Base-by-base conservation (phyloP, 2,113 vertebrate genomes). In the Acanthisitta chloris region DNA sequence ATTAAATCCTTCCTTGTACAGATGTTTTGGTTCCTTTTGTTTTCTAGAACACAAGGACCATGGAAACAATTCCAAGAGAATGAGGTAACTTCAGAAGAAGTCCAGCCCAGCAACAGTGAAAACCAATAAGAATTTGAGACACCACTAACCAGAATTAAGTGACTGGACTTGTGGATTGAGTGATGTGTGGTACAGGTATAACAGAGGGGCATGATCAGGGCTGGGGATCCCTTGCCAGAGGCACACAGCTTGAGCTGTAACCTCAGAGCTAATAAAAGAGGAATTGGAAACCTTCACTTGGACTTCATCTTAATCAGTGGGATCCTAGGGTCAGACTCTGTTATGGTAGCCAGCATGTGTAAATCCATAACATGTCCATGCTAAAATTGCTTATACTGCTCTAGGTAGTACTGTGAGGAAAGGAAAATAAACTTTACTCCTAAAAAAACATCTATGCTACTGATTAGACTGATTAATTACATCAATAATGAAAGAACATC, bases 281-380 rank as follows among this genome's bases (percentile, higher is more conserved):
- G 28, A 65, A 58, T 6, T 45, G 34, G 49, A 84, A 80, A 54
- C 12, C n/a, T 55, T 81, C 24, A 67, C 10, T 62, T 4, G 5
- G 57, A 34, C 25, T 67, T n/a, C 23, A 51, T 12, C 6, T 34
- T 46, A 19, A 67, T 25, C 54, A 64, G 24, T 1, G 17, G 17
- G 25, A 57, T 42, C 21, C 28, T 11, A 81, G 18, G 28, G 31
- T 31, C 2, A 3, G 69, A 84, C 8, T 8, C 9, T 31, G 38
- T 34, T 45, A 48, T 3, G 24, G 33, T 54, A 48, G 28, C 33
- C 23, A 4, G 7, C 2, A 0, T 24, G 8, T 4, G 2, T 29
- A 90, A 74, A 81, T 29, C 49, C 0, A 0, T 40, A 72, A 48
- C n/a, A 42, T 43, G 29, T 49, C 52, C 46, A 11, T 67, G 54